A percentile compares a stretch with the other conserved stretches of the same genome.
These are phyloP conservation scores for Grapholita molesta DNA, from an alignment of 1,140 invertebrate genomes.

Conservation along the genomic window DNA sequence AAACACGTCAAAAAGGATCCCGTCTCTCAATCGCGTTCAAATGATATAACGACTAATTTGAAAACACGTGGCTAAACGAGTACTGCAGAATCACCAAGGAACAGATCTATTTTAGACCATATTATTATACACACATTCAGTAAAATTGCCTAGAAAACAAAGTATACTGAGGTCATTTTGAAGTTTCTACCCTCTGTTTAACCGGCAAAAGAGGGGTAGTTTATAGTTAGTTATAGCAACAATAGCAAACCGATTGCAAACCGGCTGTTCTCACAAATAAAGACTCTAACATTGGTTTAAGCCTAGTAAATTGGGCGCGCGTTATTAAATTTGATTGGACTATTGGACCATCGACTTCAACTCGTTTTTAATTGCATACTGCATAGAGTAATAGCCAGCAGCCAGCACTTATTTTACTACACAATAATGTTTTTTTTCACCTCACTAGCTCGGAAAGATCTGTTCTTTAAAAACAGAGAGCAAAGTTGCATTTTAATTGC, in stretches of 20 bases:
- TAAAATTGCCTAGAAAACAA: background rate
- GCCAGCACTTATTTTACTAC: too few species aligned
- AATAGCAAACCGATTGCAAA: background rate
- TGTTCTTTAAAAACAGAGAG: too few species aligned
- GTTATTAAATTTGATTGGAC: background rate
- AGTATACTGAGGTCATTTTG: background rate
- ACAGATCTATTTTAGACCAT: background rate
- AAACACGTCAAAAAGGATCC: background rate
- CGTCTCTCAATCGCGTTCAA: background rate
- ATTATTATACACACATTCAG: background rate
- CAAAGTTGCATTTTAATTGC: too few species aligned
- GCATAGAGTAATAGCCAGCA: too few species aligned
- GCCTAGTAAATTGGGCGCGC: background rate
- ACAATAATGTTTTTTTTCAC: too few species aligned
- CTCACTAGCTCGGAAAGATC: too few species aligned
- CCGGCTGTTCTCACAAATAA: background rate
- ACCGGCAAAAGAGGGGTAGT: background rate
- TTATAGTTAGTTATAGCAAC: background rate
- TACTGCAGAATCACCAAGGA: too few species aligned
- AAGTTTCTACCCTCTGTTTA: background rate
- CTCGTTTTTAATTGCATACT: too few species aligned
- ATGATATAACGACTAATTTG: slow-evolving; percentile 5
- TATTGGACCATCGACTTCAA: background rate
- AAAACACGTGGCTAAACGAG: background rate
- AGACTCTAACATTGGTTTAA: background rate